Conservation (phyloP, 1,140 invertebrate species). For the Aplysia californica region DNA sequence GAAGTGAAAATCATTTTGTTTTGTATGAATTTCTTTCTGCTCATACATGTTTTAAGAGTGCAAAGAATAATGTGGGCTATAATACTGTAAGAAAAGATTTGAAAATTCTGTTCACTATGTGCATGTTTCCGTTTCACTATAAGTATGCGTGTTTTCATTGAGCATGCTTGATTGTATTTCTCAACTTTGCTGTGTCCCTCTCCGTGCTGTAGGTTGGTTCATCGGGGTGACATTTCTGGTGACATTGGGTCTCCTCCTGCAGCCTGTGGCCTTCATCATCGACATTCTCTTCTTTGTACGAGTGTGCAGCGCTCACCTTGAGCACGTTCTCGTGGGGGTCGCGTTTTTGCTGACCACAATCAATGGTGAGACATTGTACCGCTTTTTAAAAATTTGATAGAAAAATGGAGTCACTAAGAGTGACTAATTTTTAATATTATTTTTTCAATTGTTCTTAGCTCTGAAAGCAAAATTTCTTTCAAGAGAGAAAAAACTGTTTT, state of each 20-base stretch:
- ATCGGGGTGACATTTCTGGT: constrained; percentile 22
- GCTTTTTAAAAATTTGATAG: no score
- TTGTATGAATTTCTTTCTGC: no score
- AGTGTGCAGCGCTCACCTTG: constrained; percentile 7
- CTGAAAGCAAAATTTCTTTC: no score
- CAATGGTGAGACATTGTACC: neutral
- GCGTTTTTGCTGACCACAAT: neutral
- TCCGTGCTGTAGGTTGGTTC: constrained; percentile 15
- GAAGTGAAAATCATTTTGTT: no score
- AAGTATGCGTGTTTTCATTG: neutral
- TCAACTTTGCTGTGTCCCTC: neutral
- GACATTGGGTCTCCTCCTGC: constrained; percentile 13
- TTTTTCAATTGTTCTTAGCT: no score
- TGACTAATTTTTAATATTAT: no score
- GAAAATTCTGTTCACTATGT: no score
- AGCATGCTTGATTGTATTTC: neutral
- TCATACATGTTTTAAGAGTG: neutral
- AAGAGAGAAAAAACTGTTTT: no score
- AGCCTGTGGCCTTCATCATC: constrained; percentile 13
- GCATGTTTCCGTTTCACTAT: neutral
- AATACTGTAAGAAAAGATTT: no score
- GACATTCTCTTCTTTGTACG: constrained; percentile 16
- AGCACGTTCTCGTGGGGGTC: constrained; percentile 4
- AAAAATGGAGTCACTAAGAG: no score
- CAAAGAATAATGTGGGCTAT: neutral